Evolutionary conservation across 2,797 vertebrate species (phyloP).

Genomic region (Kryptolebias ocellatus): DNA sequence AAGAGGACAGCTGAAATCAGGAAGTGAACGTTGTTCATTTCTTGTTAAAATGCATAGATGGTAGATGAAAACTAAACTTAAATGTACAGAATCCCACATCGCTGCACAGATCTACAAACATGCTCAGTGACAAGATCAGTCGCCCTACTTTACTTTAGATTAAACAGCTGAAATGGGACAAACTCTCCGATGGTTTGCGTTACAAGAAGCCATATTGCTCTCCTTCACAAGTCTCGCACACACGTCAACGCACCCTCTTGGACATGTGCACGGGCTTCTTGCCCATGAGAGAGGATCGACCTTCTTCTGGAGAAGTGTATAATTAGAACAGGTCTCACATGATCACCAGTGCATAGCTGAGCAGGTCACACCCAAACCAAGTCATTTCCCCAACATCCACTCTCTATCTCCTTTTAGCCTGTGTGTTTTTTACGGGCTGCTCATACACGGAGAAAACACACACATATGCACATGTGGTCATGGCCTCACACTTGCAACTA

Average conservation of each 20-base stretch:
- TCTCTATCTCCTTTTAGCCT: conserved; percentile 58
- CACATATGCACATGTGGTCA: conserved; percentile 15
- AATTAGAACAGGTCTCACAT: conserved; percentile 86
- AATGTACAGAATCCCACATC: conserved; percentile 1
- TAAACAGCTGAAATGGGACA: conserved; percentile 52
- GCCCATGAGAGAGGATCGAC: conserved; percentile 75
- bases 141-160: conserved; percentile 51
- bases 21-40: conserved; percentile 34
- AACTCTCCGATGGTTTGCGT: conserved; percentile 46
- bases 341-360: conserved; percentile 80
- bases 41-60: conserved; percentile 8
- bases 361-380: conserved; percentile 78
- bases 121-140: conserved; percentile 20
- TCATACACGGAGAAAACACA: conserved; percentile 7
- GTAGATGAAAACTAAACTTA: conserved; percentile 11
- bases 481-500: neutral
- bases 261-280: conserved; percentile 60
- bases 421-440: conserved; percentile 33
- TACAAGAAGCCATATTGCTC: conserved; percentile 33
- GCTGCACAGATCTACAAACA: conserved; percentile 22
- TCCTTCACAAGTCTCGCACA: conserved; percentile 19
- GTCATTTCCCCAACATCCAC: conserved; percentile 68
- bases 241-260: conserved; percentile 36
- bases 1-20: conserved; percentile 42
- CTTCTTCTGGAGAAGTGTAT: conserved; percentile 82